Evolutionary conservation across 2,888 invertebrate species (phyloP), one percentile per base, ranked within the genome.

Genomic region (Drosophila crucigera): DNA sequence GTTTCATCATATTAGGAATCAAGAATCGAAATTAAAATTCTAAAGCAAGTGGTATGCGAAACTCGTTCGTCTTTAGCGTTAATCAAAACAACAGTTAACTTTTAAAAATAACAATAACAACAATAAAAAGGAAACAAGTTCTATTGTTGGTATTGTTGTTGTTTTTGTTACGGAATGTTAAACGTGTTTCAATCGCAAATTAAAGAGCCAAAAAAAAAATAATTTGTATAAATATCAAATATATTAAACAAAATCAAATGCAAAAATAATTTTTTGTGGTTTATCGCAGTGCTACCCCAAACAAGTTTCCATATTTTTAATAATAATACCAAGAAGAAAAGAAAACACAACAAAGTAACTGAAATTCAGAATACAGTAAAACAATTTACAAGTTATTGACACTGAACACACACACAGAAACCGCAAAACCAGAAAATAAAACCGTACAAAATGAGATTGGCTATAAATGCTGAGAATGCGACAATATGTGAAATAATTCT

Each of bases 81-180:
- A 76, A 78, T 75, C 71, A 83, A 85, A 89, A 89, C 80, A 90
- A 90, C 87, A 86, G 84, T 86, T 89, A 90, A 82, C 89, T 86
- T 78, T 84, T 73, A 63, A 69, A 53, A 68, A 61, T 59, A 79
- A 70, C 37, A 78, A 31, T 31, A 31, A 79, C 52, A 79, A 62
- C 33, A 72, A 68, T 55, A 41, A 63, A 60, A 78, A 68, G 53
- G 77, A 85, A 90, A 90, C 90, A 73, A 78, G 90, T 87, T 87
- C 86, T 81, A 73, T 86, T 89, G 70, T 80, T 80, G 60, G 55
- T 81, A 9, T 55, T 81, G 4, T 9, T 28, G 28, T 19, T 50
- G 56, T 63, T 68, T 43, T 54, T 53, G 53, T 49, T 74, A 43
- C 62, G 39, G 28, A 66, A 60, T 49, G 66, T 82, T 82, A 80